These are phyloP conservation scores for Donacobius atricapilla DNA, from an alignment of 2,113 vertebrate species.

Conservation along the genomic window DNA sequence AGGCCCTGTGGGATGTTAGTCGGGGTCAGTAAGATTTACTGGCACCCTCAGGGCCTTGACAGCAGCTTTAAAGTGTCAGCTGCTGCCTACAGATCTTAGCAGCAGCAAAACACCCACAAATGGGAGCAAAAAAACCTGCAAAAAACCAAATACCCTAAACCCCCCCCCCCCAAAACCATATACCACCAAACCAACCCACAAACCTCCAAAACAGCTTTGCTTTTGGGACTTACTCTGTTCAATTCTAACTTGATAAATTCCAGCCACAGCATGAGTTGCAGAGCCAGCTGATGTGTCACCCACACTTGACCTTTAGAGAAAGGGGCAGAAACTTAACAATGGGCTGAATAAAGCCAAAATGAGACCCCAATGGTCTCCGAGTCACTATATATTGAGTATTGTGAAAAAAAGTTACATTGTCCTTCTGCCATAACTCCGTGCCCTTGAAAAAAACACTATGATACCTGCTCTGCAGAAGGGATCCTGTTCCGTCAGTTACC, in stretches of 20 bases:
- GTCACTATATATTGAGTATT: not conserved
- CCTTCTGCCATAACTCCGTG: not conserved
- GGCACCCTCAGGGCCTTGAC: not conserved
- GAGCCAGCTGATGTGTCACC: not conserved
- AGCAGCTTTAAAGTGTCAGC: not conserved
- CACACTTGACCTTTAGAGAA: not conserved
- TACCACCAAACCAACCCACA: not conserved
- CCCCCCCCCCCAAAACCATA: not conserved
- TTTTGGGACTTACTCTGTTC: not conserved
- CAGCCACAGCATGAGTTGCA: accelerated
- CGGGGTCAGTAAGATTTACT: not conserved
- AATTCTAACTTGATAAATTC: not conserved
- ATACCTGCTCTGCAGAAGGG: not conserved
- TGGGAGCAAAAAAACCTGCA: accelerated
- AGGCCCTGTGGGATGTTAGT: not conserved
- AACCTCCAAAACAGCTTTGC: not conserved
- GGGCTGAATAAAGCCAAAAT: not conserved
- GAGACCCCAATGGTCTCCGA: not conserved
- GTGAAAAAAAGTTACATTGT: not conserved
- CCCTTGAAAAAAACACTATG: not conserved
- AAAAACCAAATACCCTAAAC: not conserved
- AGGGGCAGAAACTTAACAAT: not conserved
- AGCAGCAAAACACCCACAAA: not conserved
- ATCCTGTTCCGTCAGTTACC: not conserved
- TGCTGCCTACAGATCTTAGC: not conserved